Percentiles rank a stretch among this genome's conserved stretches.
Conservation (phyloP, 2,888 invertebrate species). For the Apodemia hepburni region DNA sequence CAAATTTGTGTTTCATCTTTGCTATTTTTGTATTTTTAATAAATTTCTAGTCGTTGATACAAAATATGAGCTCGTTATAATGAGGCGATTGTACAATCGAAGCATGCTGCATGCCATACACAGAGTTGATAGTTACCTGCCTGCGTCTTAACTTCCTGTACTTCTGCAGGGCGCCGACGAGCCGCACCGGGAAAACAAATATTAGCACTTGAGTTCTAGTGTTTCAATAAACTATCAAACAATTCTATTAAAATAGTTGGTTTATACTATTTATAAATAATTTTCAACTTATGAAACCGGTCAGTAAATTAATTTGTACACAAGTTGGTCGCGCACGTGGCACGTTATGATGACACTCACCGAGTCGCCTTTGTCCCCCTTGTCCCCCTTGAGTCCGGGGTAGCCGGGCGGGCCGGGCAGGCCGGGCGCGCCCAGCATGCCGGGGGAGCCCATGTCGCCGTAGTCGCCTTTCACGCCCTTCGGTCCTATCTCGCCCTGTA, state of each 20-base stretch:
- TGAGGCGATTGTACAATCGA: neutral
- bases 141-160: constrained; percentile 91
- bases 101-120: neutral
- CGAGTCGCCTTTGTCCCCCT: constrained; percentile 96
- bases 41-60: neutral
- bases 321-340: neutral
- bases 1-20: neutral
- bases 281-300: neutral
- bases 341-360: constrained; percentile 73
- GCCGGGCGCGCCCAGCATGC: constrained; percentile 96
- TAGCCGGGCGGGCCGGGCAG: constrained; percentile 91
- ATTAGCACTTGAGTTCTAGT: constrained; percentile 1
- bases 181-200: constrained; percentile 21
- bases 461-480: constrained; percentile 94
- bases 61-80: neutral
- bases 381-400: constrained; percentile 94
- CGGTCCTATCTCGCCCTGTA: constrained; percentile 89
- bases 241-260: neutral
- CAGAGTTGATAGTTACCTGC: constrained; percentile 83
- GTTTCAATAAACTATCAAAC: neutral
- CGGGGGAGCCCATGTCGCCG: constrained; percentile 96
- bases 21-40: neutral
- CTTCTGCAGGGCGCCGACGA: constrained; percentile 78
- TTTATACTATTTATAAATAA: too few species aligned
- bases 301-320: neutral